phyloP scores from a whole-genome alignment of 2,113 vertebrate genomes.

The Myiopsitta monachus region DNA sequence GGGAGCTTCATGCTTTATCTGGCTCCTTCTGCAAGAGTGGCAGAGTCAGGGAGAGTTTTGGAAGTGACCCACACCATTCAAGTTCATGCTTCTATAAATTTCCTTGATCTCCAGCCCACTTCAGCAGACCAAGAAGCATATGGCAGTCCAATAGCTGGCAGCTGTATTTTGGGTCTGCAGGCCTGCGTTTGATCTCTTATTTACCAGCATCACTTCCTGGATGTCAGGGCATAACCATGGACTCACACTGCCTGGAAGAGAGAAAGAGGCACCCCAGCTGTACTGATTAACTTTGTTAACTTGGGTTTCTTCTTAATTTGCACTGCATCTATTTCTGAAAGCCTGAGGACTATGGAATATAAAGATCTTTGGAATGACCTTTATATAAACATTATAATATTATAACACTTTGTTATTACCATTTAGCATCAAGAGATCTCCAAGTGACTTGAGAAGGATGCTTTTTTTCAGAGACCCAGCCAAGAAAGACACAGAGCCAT shows the following conservation, averaged over 20 bases:
- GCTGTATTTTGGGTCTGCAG: not conserved
- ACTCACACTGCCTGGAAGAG: not conserved
- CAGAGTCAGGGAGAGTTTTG: not conserved
- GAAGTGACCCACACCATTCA: not conserved
- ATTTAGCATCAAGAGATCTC: not conserved
- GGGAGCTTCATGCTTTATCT: not conserved
- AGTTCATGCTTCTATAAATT: not conserved
- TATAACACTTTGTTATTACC: not conserved
- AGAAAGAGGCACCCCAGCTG: not conserved
- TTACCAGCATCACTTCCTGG: not conserved
- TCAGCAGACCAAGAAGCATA: not conserved
- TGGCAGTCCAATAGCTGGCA: not conserved
- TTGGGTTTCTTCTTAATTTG: not conserved
- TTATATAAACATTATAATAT: not conserved
- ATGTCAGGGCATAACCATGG: not conserved
- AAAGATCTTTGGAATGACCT: not conserved
- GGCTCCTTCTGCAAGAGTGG: not conserved
- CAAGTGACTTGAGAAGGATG: not conserved
- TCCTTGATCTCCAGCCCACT: not conserved
- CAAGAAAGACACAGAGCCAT: accelerated
- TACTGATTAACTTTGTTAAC: not conserved
- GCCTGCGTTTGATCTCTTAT: not conserved
- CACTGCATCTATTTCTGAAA: not conserved
- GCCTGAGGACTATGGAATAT: not conserved
- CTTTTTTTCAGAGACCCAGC: not conserved